Evolutionary conservation across 2,888 invertebrate genomes (phyloP).

Genomic region (Cylloceria caligata): DNA sequence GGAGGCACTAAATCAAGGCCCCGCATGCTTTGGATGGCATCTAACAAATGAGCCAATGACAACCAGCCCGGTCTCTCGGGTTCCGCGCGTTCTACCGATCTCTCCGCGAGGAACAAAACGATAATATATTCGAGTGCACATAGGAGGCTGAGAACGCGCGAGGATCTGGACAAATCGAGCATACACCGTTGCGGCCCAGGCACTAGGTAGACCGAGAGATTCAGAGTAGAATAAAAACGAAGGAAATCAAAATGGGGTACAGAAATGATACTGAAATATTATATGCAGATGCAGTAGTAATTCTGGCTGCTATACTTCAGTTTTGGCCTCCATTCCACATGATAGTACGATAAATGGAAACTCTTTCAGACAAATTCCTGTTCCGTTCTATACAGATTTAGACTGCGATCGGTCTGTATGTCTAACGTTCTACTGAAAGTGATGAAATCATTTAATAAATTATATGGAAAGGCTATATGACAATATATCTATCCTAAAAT

Average conservation of each 20-base stretch:
- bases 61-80: conserved; percentile 80
- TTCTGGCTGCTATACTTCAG: not conserved
- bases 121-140: conserved; percentile 83
- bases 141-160: conserved; percentile 47
- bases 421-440: not conserved
- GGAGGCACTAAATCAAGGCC: conserved; percentile 84
- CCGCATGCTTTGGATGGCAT: conserved; percentile 85
- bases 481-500: conserved; percentile 1
- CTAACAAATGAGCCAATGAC: conserved; percentile 85
- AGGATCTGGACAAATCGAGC: conserved; percentile 67
- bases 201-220: conserved; percentile 49
- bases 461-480: not conserved
- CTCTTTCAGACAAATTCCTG: too few species aligned
- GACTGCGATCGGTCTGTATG: too few species aligned
- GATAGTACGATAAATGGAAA: too few species aligned
- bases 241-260: conserved; percentile 31
- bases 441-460: not conserved
- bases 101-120: conserved; percentile 82
- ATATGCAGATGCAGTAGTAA: not conserved
- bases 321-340: too few species aligned
- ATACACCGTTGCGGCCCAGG: conserved; percentile 53
- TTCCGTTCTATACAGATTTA: too few species aligned
- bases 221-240: conserved; percentile 23
- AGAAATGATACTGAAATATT: conserved; percentile 27
- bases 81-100: conserved; percentile 69